These are phyloP conservation scores for Toxotes jaculatrix DNA, from an alignment of 2,113 vertebrate genomes.

Conservation along the genomic window DNA sequence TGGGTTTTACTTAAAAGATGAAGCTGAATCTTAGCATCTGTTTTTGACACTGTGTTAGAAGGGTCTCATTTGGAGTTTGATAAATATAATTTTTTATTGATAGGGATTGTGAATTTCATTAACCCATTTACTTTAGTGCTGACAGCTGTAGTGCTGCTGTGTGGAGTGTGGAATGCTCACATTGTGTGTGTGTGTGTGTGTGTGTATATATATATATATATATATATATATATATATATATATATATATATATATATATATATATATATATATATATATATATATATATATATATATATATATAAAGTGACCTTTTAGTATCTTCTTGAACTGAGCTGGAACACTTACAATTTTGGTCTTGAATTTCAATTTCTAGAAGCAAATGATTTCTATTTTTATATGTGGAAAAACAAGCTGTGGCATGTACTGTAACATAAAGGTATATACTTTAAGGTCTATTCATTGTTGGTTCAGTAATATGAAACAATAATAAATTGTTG, in stretches of 20 bases:
- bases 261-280: too few species aligned
- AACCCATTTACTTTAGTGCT: conserved; percentile 26
- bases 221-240: too few species aligned
- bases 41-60: conserved; percentile 22
- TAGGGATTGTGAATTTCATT: conserved; percentile 40
- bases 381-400: conserved; percentile 84
- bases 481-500: conserved; percentile 65
- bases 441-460: conserved; percentile 35
- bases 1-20: conserved; percentile 12
- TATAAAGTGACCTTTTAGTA: conserved; percentile 77
- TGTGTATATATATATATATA: too few species aligned
- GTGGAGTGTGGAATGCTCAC: too few species aligned
- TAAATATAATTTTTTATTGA: conserved; percentile 50
- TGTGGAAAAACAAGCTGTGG: conserved; percentile 66
- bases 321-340: conserved; percentile 62
- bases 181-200: too few species aligned
- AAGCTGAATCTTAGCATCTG: conserved; percentile 3
- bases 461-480: conserved; percentile 60
- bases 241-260: too few species aligned
- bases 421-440: conserved; percentile 63
- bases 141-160: conserved; percentile 46
- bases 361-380: conserved; percentile 71
- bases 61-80: conserved; percentile 28
- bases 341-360: conserved; percentile 70
- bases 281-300: too few species aligned